A percentile compares a stretch with the other conserved stretches of the same genome.
These are phyloP conservation scores for Rotaria magnacalcarata DNA, from an alignment of 2,888 invertebrate genomes.

Conservation along the genomic window DNA sequence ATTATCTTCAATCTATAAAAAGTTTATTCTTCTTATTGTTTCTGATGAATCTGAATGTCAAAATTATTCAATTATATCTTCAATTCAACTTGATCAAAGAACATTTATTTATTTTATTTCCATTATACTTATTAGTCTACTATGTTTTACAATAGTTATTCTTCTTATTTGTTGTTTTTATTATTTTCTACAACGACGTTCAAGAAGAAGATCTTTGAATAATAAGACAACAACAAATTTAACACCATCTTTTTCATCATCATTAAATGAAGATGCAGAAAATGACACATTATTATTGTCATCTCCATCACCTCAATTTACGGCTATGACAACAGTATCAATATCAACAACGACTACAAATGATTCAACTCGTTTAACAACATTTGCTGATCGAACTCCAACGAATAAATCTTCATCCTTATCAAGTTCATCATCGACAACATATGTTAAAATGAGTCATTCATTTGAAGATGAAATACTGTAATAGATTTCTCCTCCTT, in stretches of 20 bases:
- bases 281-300: slow-evolving; percentile 26
- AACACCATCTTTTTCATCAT: slow-evolving; percentile 36
- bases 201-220: neutral
- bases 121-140: slow-evolving; percentile 6
- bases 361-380: slow-evolving; percentile 7
- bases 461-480: slow-evolving; percentile 35
- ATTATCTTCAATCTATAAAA: neutral
- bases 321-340: slow-evolving; percentile 26
- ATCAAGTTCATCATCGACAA: slow-evolving; percentile 30
- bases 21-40: neutral
- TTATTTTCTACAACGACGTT: slow-evolving; percentile 3
- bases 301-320: slow-evolving; percentile 22
- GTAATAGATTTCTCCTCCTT: neutral
- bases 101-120: slow-evolving; percentile 11
- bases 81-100: neutral
- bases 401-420: neutral
- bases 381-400: neutral
- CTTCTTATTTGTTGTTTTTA: neutral
- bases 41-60: neutral
- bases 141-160: neutral
- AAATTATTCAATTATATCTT: neutral
- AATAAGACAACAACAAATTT: slow-evolving; percentile 10
- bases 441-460: slow-evolving; percentile 29
- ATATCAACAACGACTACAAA: slow-evolving; percentile 23
- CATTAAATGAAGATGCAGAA: neutral